A percentile compares a stretch with the other conserved stretches of the same genome.
These are phyloP conservation scores for Chamaea fasciata DNA, from an alignment of 2,113 vertebrate genomes.

Conservation along the genomic window DNA sequence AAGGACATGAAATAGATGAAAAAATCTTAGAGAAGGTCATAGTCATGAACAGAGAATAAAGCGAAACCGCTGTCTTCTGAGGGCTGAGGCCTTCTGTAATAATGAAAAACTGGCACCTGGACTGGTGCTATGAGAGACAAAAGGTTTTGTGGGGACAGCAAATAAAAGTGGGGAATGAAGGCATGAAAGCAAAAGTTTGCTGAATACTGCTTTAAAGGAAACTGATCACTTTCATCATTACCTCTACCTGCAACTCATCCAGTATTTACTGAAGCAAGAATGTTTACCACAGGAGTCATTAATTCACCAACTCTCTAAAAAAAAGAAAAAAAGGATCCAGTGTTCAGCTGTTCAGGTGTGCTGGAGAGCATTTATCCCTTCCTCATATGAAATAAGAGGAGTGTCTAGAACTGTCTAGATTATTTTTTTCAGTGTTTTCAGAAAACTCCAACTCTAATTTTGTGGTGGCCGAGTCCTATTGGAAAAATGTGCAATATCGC, in stretches of 20 bases:
- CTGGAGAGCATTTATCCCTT: neutral
- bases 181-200: neutral
- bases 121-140: neutral
- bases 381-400: neutral
- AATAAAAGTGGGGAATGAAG: neutral
- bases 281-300: neutral
- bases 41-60: slow-evolving; percentile 12
- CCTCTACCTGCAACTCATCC: neutral
- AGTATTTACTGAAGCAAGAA: neutral
- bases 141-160: neutral
- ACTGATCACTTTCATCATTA: neutral
- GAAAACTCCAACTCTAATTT: neutral
- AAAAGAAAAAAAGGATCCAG: neutral
- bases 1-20: slow-evolving; percentile 39
- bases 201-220: neutral
- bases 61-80: neutral
- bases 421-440: neutral
- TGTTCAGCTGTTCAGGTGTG: neutral
- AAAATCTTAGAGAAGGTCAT: slow-evolving; percentile 46
- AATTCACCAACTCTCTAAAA: neutral
- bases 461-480: neutral
- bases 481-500: neutral
- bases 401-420: neutral
- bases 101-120: neutral
- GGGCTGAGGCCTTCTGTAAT: neutral